phyloP scores from a whole-genome alignment of 2,888 invertebrate species.

The Tuberolachnus salignus region DNA sequence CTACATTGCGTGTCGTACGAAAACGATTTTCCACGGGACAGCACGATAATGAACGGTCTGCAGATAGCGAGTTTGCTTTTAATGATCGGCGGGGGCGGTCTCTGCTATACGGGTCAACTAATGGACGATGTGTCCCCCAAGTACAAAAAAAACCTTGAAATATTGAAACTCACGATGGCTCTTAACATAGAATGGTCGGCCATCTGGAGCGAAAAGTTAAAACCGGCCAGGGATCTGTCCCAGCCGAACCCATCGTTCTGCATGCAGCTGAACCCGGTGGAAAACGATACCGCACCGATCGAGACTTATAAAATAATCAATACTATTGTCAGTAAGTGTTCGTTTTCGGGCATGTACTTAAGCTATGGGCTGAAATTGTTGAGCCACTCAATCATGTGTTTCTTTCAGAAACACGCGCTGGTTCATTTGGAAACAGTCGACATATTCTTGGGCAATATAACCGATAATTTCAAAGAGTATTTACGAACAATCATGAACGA shows the following conservation, averaged over 20 bases:
- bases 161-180: conserved; percentile 2
- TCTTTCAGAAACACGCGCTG: neutral
- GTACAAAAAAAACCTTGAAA: neutral
- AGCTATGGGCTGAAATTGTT: neutral
- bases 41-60: neutral
- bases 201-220: neutral
- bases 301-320: neutral
- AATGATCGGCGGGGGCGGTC: too few species aligned
- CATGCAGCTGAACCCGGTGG: neutral
- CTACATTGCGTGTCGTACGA: too few species aligned
- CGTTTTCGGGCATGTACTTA: conserved; percentile 14
- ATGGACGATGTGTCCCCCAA: neutral
- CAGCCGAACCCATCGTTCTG: neutral
- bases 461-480: neutral
- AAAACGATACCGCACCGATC: neutral
- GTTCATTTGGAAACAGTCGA: neutral
- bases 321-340: neutral
- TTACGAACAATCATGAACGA: neutral
- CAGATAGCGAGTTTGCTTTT: too few species aligned
- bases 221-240: fast-evolving
- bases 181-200: neutral
- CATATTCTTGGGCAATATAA: too few species aligned
- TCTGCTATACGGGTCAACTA: neutral
- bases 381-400: neutral
- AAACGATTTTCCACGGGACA: too few species aligned